These are phyloP conservation scores for Stenoptilia bipunctidactyla DNA, from an alignment of 2,888 invertebrate species.

Conservation along the genomic window DNA sequence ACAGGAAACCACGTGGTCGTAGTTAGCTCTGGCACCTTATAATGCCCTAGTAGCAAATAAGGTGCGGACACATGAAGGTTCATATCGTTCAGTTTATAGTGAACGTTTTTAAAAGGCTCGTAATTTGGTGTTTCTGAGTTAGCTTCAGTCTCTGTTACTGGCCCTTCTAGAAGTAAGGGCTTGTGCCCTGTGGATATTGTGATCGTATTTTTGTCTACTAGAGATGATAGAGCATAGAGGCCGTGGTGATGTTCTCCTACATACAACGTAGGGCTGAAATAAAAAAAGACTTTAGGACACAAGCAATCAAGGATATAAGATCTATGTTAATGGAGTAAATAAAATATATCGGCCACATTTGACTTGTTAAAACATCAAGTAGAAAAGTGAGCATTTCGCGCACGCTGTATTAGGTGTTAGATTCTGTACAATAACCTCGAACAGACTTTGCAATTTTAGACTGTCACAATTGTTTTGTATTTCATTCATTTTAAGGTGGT, in stretches of 20 bases:
- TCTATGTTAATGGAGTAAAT: too few species aligned
- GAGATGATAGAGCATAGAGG: constrained; percentile 90
- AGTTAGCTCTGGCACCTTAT: constrained; percentile 76
- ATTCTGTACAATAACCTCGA: too few species aligned
- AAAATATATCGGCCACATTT: too few species aligned
- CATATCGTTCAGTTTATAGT: constrained; percentile 52
- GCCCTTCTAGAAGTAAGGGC: constrained; percentile 82
- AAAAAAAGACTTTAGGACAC: too few species aligned
- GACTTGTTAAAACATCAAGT: too few species aligned
- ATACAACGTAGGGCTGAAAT: constrained; percentile 88
- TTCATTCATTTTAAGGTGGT: too few species aligned
- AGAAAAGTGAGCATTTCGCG: too few species aligned
- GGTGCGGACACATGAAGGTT: constrained; percentile 55
- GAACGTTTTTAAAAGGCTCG: constrained; percentile 62
- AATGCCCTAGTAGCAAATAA: constrained; percentile 74
- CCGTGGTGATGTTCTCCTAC: constrained; percentile 90
- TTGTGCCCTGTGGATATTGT: constrained; percentile 81
- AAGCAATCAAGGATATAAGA: too few species aligned
- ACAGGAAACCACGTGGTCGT: constrained; percentile 54
- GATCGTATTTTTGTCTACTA: constrained; percentile 91
- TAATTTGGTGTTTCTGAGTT: constrained; percentile 38
- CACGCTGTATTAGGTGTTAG: too few species aligned
- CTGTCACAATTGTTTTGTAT: too few species aligned
- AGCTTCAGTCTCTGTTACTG: constrained; percentile 38
- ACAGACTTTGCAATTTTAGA: too few species aligned